Percentiles rank a stretch among this genome's conserved stretches.
Evolutionary conservation across 2,888 invertebrate genomes (phyloP).

Genomic region (Lepidocyrtinus sp.): DNA sequence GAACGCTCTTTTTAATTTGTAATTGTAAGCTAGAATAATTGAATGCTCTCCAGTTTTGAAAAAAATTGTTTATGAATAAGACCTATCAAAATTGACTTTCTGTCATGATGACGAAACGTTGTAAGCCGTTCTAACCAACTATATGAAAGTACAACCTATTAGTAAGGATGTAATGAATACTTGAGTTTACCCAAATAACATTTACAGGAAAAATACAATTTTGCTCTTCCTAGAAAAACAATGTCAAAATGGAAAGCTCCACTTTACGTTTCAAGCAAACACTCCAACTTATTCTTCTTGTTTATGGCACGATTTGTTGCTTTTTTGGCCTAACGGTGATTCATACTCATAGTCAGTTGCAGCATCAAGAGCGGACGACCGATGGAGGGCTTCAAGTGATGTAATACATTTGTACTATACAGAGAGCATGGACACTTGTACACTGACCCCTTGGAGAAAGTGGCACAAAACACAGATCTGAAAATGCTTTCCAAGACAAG

Average conservation of each 20-base stretch:
- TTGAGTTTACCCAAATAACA: too few species aligned
- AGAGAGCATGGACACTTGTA: not conserved
- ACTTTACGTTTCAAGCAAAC: not conserved
- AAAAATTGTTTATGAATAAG: too few species aligned
- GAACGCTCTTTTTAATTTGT: too few species aligned
- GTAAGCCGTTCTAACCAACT: too few species aligned
- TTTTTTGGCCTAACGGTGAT: not conserved
- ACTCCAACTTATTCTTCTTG: not conserved
- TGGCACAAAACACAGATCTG: not conserved
- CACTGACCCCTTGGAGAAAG: not conserved
- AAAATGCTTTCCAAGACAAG: not conserved
- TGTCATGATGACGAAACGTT: too few species aligned
- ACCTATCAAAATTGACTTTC: too few species aligned
- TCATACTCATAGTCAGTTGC: not conserved
- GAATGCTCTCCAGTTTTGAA: too few species aligned
- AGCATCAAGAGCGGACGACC: not conserved
- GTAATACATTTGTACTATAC: not conserved
- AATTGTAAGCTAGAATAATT: too few species aligned
- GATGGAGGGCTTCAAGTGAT: not conserved
- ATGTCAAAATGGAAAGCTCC: not conserved
- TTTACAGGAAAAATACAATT: too few species aligned
- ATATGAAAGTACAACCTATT: too few species aligned
- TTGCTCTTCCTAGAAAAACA: not conserved
- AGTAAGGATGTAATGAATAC: too few species aligned
- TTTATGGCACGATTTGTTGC: not conserved